Conservation (phyloP, 2,888 invertebrate species). For the Apantesis nais region DNA sequence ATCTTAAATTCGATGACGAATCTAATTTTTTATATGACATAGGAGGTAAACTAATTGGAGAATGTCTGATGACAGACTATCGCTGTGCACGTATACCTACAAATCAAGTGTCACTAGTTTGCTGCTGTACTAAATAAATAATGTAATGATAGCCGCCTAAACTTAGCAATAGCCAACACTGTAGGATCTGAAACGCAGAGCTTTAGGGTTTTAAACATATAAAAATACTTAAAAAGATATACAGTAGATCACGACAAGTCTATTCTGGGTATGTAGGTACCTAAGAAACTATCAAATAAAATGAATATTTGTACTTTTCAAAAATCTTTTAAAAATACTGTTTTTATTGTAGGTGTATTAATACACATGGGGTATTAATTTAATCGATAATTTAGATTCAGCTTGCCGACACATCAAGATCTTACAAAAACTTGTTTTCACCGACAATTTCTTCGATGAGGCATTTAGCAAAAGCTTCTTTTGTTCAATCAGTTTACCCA, state of each 20-base stretch:
- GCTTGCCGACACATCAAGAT: slow-evolving; percentile 36
- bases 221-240: neutral
- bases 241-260: neutral
- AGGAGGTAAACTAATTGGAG: neutral
- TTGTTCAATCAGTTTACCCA: slow-evolving; percentile 66
- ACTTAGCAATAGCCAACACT: neutral
- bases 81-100: no score
- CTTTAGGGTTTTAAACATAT: neutral
- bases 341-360: neutral
- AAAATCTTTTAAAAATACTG: neutral
- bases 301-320: no score
- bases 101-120: no score
- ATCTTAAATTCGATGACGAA: neutral
- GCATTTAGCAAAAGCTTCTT: slow-evolving; percentile 60
- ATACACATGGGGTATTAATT: neutral
- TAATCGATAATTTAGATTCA: neutral
- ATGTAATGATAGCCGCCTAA: no score
- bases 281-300: no score
- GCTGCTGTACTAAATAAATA: no score
- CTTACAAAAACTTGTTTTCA: slow-evolving; percentile 49
- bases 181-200: no score
- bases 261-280: neutral
- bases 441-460: slow-evolving; percentile 69
- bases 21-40: neutral
- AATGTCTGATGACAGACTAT: neutral